Percentiles rank a stretch among this genome's conserved stretches.
phyloP scores from a whole-genome alignment of 2,888 invertebrate species.

The Charanyca ferruginea region DNA sequence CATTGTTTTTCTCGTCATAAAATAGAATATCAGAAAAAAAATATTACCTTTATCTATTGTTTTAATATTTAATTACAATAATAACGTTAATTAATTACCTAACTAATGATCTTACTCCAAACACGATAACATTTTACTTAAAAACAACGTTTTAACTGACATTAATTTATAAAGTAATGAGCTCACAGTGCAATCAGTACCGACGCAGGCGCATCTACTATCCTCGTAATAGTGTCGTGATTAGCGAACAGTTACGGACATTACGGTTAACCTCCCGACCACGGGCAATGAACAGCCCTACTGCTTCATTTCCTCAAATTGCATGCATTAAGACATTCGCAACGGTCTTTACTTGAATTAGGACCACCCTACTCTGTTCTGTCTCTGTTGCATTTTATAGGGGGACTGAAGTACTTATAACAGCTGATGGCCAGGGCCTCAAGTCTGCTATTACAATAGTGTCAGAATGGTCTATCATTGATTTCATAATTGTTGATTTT shows the following conservation, averaged over 20 bases:
- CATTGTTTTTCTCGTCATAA: neutral
- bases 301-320: slow-evolving; percentile 66
- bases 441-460: too few species aligned
- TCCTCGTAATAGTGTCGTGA: slow-evolving; percentile 67
- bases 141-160: neutral
- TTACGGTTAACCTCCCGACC: slow-evolving; percentile 68
- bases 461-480: too few species aligned
- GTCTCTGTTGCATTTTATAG: slow-evolving; percentile 10
- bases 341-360: slow-evolving; percentile 39
- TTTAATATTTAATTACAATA: slow-evolving; percentile 17
- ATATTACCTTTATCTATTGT: slow-evolving; percentile 17
- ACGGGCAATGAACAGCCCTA: slow-evolving; percentile 54
- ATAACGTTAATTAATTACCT: neutral
- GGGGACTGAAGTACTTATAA: slow-evolving; percentile 7
- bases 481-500: too few species aligned
- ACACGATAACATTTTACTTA: neutral
- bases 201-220: slow-evolving; percentile 65
- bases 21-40: slow-evolving; percentile 11
- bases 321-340: slow-evolving; percentile 58
- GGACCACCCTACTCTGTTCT: slow-evolving; percentile 29
- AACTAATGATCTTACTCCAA: neutral
- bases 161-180: slow-evolving; percentile 44
- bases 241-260: slow-evolving; percentile 66
- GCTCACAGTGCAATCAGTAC: slow-evolving; percentile 68
- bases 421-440: slow-evolving; percentile 48